Evolutionary conservation across 2,797 vertebrate genomes (phyloP), one percentile per base, ranked within the genome.

Genomic region (Passerculus sandwichensis): DNA sequence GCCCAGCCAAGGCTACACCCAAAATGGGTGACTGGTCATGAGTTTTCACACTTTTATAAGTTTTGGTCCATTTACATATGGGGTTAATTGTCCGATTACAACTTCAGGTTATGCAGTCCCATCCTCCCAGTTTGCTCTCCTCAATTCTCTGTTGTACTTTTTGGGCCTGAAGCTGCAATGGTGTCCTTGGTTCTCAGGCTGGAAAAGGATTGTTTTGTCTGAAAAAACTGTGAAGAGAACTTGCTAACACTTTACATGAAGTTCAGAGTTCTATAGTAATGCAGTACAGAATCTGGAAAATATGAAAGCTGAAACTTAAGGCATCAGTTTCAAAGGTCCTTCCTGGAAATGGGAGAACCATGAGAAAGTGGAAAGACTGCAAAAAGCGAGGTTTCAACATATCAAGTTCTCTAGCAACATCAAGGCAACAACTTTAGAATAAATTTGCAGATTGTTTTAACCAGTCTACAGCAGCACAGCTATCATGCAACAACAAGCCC

Each of bases 11-110:
- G 26, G 50, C 16, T 54, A 4, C 10, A 54, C 3, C n/a, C 26
- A 36, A 45, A n/a, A 45, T 26, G 21, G 61, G 32, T 1, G 0
- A 4, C 0, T 0, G 15, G 10, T 10, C 15, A 45, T 1, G 2
- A 1, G 1, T 45, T 65, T 36, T 36, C n/a, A 54, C 40, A 54
- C 26, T 78, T 65, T 54, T 30, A 32, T 15, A 30, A 54, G 6
- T 65, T 45, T 45, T 65, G 40, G 13, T 15, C 5, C 50, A 36
- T 45, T 54, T 54, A 8, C 4, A 45, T 8, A 20, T 20, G 13
- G 3, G 13, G 21, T 56, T 26, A 26, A 38, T 38, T 66, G 14
- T 66, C 27, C 22, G 47, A 13, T 21, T 47, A 17, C n/a, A 26
- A 8, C 22, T 20, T 20, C 61, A 32, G 22, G 14, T 38, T 32